phyloP scores from a whole-genome alignment of 2,113 vertebrate genomes.

The Sinocyclocheilus rhinocerous region DNA sequence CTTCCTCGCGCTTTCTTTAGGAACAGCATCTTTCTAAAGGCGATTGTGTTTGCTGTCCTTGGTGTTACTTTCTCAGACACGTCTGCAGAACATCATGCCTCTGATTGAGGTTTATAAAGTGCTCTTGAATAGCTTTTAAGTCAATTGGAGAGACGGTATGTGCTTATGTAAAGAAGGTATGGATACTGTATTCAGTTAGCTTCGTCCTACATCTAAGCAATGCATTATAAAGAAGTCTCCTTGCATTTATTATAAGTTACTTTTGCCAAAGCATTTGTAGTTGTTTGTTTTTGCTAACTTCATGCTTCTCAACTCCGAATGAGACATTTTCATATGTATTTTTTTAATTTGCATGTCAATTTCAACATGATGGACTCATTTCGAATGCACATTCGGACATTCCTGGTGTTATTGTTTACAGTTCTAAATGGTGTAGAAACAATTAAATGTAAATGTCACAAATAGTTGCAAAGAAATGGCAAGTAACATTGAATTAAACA shows the following conservation, averaged over 20 bases:
- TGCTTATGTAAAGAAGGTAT: background rate
- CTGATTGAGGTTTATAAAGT: constrained; percentile 9
- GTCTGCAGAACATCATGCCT: constrained; percentile 54
- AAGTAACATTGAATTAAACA: no score
- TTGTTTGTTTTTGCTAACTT: background rate
- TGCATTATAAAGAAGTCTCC: background rate
- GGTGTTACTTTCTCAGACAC: constrained; percentile 47
- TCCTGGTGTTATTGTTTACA: background rate
- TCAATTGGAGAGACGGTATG: background rate
- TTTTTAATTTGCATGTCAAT: no score
- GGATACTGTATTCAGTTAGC: background rate
- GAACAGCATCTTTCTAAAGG: constrained; percentile 56
- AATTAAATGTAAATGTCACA: no score
- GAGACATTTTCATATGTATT: background rate
- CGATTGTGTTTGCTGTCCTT: constrained; percentile 66
- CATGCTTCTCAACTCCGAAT: background rate
- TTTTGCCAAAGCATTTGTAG: background rate
- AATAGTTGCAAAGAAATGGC: no score
- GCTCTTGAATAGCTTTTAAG: background rate
- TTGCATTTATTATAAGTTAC: background rate
- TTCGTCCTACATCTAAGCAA: background rate
- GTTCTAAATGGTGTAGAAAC: background rate
- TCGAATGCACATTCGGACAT: background rate
- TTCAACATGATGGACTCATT: no score
- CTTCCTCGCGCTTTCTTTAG: constrained; percentile 41